Evolutionary conservation across 2,797 vertebrate species (phyloP), one percentile per base, ranked within the genome.

Genomic region (Platalea minor): DNA sequence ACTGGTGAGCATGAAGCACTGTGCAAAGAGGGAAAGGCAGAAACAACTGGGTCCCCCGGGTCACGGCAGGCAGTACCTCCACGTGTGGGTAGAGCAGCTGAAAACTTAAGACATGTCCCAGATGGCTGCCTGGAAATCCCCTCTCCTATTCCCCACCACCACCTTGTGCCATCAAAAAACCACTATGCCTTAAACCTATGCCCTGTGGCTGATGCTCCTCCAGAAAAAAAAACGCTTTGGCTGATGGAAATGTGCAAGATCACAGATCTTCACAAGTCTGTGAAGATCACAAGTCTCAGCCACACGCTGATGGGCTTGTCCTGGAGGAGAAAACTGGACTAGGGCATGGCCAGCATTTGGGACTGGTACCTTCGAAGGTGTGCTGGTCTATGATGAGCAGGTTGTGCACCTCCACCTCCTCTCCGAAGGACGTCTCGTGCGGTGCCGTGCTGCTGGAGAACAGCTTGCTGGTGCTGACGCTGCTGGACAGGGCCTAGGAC

Each of bases 1-100:
- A 99, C 97, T 99, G 99, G 97, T 99, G 99, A 76, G 99, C 99
- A 3, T 99, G 99, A 74, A 99, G 99, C 77, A 99, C 99, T 99
- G 93, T 16, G 77, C 18, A 59, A 15, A 60, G 53, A 17, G 1
- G 74, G 56, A 31, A 78, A 72, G 5, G 13, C 3, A 91, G 35
- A 35, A 79, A 54, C 5, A 77, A 7, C 5, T 53, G 39, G 7
- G 29, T 73, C 19, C 33, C 14, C 10, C 19, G 25, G 46, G 10
- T 43, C 39, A 39, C 6, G 2, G 11, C 17, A 46, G 69, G 43
- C 33, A 53, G 51, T 45, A 41, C 12, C 26, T 37, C 50, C 25
- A 16, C 1, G 2, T 0, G 2, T 4, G 17, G 15, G 85, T 20
- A 35, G 43, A 84, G 41, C 24, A 50, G 45, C 17, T 70, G 26